Conservation (phyloP, 2,113 vertebrate genomes). For the Paracanthobrama guichenoti region DNA sequence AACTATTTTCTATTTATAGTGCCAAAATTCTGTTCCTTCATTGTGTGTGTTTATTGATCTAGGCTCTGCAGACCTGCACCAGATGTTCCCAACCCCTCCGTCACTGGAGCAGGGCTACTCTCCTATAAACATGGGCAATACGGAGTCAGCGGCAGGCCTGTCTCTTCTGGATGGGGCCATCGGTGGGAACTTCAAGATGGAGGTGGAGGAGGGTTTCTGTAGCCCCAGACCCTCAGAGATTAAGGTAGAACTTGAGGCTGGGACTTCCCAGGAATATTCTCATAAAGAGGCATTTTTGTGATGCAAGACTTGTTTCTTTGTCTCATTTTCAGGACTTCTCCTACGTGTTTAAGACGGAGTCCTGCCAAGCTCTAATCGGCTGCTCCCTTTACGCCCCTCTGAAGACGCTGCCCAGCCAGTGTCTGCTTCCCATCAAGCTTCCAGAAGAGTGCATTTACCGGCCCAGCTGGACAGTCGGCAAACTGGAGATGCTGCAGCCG, state of each 20-base stretch:
- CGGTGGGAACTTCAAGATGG: conserved; percentile 90
- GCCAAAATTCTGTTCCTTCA: conserved; percentile 37
- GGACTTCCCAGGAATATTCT: neutral
- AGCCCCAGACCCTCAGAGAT: conserved; percentile 97
- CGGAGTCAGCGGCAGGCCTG: conserved; percentile 86
- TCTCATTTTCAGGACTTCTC: conserved; percentile 86
- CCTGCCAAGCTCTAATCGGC: conserved; percentile 89
- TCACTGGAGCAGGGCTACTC: conserved; percentile 98
- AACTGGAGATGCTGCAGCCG: conserved; percentile 89
- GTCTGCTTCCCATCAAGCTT: conserved; percentile 87
- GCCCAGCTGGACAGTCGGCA: conserved; percentile 92
- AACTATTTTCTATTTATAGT: conserved; percentile 34
- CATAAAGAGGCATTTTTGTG: neutral
- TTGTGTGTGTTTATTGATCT: conserved; percentile 26
- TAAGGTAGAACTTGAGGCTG: conserved; percentile 76
- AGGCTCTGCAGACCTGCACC: conserved; percentile 96
- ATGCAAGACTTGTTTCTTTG: neutral
- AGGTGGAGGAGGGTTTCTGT: conserved; percentile 96
- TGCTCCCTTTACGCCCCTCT: conserved; percentile 97
- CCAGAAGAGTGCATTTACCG: conserved; percentile 93
- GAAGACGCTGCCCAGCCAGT: conserved; percentile 93
- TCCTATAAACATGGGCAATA: conserved; percentile 96
- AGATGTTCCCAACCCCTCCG: conserved; percentile 98
- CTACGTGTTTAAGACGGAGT: conserved; percentile 93
- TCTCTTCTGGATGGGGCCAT: conserved; percentile 84